A percentile compares a stretch with the other conserved stretches of the same genome.
phyloP scores from a whole-genome alignment of 1,140 invertebrate species.

The Leptinotarsa defecta region DNA sequence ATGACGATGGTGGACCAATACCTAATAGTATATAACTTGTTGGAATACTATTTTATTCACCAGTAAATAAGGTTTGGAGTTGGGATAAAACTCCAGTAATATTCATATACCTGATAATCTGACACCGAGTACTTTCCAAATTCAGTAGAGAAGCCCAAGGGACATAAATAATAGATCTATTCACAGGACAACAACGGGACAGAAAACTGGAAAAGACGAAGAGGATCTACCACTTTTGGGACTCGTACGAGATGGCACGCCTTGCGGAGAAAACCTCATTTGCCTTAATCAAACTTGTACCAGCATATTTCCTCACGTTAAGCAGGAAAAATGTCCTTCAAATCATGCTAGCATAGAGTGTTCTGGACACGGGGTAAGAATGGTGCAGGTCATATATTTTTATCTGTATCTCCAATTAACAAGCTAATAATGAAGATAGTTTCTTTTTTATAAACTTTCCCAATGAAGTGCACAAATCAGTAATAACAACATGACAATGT shows the following conservation, averaged over 20 bases:
- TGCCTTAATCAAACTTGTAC: slow-evolving; percentile 93
- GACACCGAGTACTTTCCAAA: not conserved
- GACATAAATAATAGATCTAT: slow-evolving; percentile 38
- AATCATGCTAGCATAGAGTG: slow-evolving; percentile 88
- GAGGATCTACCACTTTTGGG: slow-evolving; percentile 72
- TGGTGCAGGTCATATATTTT: not conserved
- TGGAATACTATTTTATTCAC: too few relatives aligned
- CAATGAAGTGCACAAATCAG: too few relatives aligned
- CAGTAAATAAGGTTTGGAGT: too few relatives aligned
- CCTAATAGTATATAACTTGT: too few relatives aligned
- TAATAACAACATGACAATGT: too few relatives aligned
- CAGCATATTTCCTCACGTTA: slow-evolving; percentile 79
- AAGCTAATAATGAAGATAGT: too few relatives aligned
- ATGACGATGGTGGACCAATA: too few relatives aligned
- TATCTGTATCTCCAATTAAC: too few relatives aligned
- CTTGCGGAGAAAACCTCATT: slow-evolving; percentile 88
- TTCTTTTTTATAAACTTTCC: too few relatives aligned
- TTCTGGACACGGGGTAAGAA: slow-evolving; percentile 89
- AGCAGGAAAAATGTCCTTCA: slow-evolving; percentile 84
- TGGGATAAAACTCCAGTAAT: too few relatives aligned
- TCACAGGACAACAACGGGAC: slow-evolving; percentile 72
- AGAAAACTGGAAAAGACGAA: slow-evolving; percentile 58
- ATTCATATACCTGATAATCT: too few relatives aligned
- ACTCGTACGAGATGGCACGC: slow-evolving; percentile 85
- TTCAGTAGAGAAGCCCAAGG: slow-evolving; percentile 19